Evolutionary conservation across 2,113 vertebrate genomes (phyloP), one percentile per base, ranked within the genome.

Genomic region (Muntiacus reevesi): DNA sequence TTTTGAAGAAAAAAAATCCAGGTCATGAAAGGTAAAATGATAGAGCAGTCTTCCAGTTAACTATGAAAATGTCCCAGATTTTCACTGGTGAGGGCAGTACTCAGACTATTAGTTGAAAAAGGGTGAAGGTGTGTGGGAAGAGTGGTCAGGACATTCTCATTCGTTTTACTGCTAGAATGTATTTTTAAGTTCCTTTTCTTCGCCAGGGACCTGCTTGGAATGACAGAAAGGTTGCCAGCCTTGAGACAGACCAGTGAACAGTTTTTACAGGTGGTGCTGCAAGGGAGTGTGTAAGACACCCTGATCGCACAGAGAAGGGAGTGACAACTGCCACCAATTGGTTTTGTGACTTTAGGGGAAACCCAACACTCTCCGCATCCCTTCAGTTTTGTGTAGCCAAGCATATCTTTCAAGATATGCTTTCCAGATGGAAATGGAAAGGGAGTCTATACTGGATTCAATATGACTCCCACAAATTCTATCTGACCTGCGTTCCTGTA

Each of bases 1-100:
- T 93, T 93, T 97, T 86, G 16, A 81, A 89, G 57, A 27, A 62
- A 45, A 96, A 96, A 91, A 57, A 92, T 78, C 54, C 33, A 84
- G 79, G 27, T 23, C 33, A 74, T 60, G 79, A 84, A 40, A 79
- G 89, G 27, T 84, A 43, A 91, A 91, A 57, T 45, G 33, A 45
- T 50, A 62, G 60, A 86, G 43, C 19, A 81, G 33, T 94, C 90
- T 96, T 81, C n/a, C 8, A 89, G 8, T 78, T 94, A 71, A 3
- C 47, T 84, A 28, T 47, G 36, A 57, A 90, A 89, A 33, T n/a
- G 25, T 86, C 82, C 27, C 67, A 28, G 2, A 60, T 89, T 79
- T 95, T 97, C 71, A 25, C 14, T 78, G 54, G 21, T 83, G 43
- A 45, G 27, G 62, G 3, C 33, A 89, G 6, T 45, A 40, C 27